A percentile compares a stretch with the other conserved stretches of the same genome.
phyloP scores from a whole-genome alignment of 2,888 invertebrate species.

The Calameuta pallipes region DNA sequence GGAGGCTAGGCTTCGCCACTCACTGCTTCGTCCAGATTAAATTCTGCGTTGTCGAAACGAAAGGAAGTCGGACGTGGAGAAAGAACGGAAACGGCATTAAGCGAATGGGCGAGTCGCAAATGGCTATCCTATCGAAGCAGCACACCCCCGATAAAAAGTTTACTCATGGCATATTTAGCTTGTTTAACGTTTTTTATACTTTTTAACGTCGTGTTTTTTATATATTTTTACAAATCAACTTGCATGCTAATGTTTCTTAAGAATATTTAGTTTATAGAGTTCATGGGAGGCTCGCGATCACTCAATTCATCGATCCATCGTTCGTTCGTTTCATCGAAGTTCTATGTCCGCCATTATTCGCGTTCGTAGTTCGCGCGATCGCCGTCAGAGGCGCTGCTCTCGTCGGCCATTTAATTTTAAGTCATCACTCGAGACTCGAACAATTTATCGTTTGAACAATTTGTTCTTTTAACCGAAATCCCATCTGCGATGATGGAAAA shows the following conservation, averaged over 20 bases:
- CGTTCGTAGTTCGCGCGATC: not conserved
- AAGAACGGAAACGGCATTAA: constrained; percentile 7
- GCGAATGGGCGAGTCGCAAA: constrained; percentile 22
- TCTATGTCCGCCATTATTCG: not conserved
- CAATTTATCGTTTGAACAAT: not conserved
- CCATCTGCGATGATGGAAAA: not conserved
- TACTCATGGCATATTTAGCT: constrained; percentile 38
- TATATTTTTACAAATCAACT: constrained; percentile 38
- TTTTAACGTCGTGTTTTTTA: constrained; percentile 38
- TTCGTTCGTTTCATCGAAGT: not conserved
- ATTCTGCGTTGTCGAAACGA: not conserved
- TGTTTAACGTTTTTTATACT: constrained; percentile 39
- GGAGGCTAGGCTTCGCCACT: not conserved
- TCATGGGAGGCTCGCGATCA: not conserved
- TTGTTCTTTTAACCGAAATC: not conserved
- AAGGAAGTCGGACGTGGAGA: constrained; percentile 17
- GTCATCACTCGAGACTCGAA: not conserved
- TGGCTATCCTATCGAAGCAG: not conserved
- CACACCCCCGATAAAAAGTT: constrained; percentile 7
- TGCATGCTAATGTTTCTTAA: constrained; percentile 18
- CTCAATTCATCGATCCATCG: not conserved
- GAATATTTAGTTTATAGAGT: constrained; percentile 12
- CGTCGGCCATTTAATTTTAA: not conserved
- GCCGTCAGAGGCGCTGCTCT: not conserved
- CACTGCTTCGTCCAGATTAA: not conserved